Conservation (phyloP, 1,140 invertebrate species). For the Drosophila murphyi region DNA sequence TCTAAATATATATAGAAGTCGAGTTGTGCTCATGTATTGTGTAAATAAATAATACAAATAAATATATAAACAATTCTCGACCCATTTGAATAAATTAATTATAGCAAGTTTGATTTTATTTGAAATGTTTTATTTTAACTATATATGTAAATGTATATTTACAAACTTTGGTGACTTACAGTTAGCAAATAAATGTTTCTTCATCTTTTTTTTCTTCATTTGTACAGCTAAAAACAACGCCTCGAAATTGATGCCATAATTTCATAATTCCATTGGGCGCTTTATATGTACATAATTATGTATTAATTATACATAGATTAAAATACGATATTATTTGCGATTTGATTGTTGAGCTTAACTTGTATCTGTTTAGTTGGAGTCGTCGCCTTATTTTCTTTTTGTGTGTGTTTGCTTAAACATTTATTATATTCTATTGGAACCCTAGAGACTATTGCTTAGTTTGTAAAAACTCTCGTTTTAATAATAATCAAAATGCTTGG, state of each 20-base stretch:
- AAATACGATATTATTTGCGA: conserved; percentile 38
- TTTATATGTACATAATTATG: conserved; percentile 11
- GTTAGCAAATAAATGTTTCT: conserved; percentile 51
- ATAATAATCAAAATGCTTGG: conserved; percentile 9
- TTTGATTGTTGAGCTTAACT: conserved; percentile 58
- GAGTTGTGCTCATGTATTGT: conserved; percentile 26
- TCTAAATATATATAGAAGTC: conserved; percentile 5
- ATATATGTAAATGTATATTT: conserved; percentile 58
- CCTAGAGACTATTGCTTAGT: conserved; percentile 21
- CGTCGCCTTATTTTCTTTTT: conserved; percentile 13
- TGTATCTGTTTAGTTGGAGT: conserved; percentile 45
- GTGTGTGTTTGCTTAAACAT: conserved; percentile 30
- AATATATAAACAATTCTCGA: too few relatives aligned
- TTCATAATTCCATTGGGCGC: neutral
- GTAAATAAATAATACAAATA: conserved; percentile 34
- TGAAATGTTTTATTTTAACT: conserved; percentile 72
- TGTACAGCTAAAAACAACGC: conserved; percentile 35
- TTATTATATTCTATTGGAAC: conserved; percentile 12
- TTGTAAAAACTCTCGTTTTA: conserved; percentile 5
- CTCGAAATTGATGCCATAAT: neutral
- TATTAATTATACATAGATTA: conserved; percentile 32
- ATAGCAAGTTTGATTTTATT: conserved; percentile 25
- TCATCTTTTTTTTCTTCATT: conserved; percentile 13
- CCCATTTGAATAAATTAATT: too few relatives aligned
- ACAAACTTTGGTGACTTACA: conserved; percentile 77